Percentiles rank a stretch among this genome's conserved stretches.
Conservation (phyloP, 2,113 vertebrate species). For the Cyrtonyx montezumae region DNA sequence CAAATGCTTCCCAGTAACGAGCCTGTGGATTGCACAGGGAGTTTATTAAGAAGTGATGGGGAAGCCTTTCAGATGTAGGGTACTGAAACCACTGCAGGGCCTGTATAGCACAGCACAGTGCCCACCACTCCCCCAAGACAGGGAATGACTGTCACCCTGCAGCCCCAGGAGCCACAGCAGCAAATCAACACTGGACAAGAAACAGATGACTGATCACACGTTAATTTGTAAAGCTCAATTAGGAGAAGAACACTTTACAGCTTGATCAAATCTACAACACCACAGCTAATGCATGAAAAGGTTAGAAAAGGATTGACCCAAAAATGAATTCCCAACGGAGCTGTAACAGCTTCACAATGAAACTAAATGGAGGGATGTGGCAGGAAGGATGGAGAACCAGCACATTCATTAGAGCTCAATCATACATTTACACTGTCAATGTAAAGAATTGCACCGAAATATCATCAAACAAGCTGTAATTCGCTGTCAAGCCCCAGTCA, state of each 20-base stretch:
- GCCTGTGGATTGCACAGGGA: not conserved
- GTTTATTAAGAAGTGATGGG: not conserved
- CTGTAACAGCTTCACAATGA: not conserved
- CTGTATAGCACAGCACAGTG: not conserved
- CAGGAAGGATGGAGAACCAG: not conserved
- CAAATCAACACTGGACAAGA: not conserved
- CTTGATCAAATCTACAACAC: not conserved
- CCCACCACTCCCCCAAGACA: not conserved
- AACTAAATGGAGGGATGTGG: not conserved
- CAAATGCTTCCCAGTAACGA: not conserved
- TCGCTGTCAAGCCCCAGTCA: not conserved
- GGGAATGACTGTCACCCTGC: rapidly evolving
- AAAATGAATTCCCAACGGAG: conserved; percentile 10
- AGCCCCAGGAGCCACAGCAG: not conserved
- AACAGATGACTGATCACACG: no score
- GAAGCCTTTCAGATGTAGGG: not conserved
- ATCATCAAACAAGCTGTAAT: not conserved
- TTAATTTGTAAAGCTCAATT: conserved; percentile 5
- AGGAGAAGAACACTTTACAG: not conserved
- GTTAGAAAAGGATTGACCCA: conserved; percentile 34
- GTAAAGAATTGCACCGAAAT: not conserved
- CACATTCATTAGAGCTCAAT: not conserved
- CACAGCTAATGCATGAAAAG: not conserved
- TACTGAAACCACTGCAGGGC: not conserved
- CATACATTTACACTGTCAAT: rapidly evolving